Percentiles rank a stretch among this genome's conserved stretches.
phyloP scores from a whole-genome alignment of 2,797 vertebrate genomes.

The Corythornis leucogaster region DNA sequence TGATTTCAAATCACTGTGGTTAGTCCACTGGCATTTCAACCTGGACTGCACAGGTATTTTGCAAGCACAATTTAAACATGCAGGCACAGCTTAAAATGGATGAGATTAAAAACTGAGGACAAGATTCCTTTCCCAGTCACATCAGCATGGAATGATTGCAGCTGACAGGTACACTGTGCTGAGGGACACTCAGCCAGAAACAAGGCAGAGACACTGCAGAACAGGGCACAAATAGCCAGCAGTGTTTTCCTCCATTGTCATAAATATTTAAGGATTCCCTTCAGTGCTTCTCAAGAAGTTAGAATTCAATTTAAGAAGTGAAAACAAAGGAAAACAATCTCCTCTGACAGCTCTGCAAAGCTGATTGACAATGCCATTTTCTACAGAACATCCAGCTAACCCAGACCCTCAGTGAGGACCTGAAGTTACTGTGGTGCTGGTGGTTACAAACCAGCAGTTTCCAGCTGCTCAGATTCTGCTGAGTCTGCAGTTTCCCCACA shows the following conservation, averaged over 20 bases:
- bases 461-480: neutral
- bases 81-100: neutral
- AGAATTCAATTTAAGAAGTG: neutral
- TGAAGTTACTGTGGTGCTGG: neutral
- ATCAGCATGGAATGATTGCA: neutral
- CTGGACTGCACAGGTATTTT: neutral
- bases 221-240: neutral
- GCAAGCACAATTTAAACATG: constrained; percentile 4
- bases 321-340: neutral
- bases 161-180: neutral
- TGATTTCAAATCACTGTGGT: constrained; percentile 13
- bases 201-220: neutral
- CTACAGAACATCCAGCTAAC: neutral
- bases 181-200: neutral
- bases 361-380: neutral
- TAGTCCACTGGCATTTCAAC: constrained; percentile 53
- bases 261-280: neutral
- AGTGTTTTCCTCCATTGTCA: neutral
- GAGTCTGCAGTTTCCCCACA: neutral
- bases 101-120: neutral
- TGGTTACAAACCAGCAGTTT: neutral
- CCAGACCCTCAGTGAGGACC: neutral
- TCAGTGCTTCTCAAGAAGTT: neutral
- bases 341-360: neutral
- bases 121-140: neutral